These are phyloP conservation scores for Herpetotheres cachinnans DNA, from an alignment of 2,113 vertebrate genomes.

Conservation along the genomic window DNA sequence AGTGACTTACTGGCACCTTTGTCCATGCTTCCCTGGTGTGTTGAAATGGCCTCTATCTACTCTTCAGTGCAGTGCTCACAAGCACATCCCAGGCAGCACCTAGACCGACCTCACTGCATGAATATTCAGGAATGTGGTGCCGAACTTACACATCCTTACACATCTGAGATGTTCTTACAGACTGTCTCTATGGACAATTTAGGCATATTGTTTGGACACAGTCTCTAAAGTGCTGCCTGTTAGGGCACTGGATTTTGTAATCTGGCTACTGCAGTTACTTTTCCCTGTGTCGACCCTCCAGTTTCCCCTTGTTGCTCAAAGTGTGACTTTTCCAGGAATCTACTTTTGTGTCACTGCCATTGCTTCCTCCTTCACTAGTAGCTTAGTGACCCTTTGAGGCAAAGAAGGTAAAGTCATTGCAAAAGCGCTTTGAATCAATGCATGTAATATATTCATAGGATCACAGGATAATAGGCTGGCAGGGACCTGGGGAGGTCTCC, in stretches of 20 bases:
- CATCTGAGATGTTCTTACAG: not conserved
- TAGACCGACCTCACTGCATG: not conserved
- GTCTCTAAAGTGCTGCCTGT: not conserved
- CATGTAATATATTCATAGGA: not conserved
- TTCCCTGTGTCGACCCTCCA: accelerated
- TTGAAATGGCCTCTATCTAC: not conserved
- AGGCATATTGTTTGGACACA: not conserved
- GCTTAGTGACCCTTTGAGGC: not conserved
- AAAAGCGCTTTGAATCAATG: not conserved
- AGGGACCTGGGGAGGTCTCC: not conserved
- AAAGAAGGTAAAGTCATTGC: not conserved
- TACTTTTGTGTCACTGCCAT: not conserved
- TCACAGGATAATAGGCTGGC: not conserved
- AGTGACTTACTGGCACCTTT: not conserved
- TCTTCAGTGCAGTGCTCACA: not conserved
- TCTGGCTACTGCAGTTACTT: not conserved
- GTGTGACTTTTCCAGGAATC: not conserved
- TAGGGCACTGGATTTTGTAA: not conserved
- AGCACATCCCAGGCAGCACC: not conserved
- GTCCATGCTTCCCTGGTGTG: not conserved
- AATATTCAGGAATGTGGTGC: not conserved
- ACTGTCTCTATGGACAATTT: not conserved
- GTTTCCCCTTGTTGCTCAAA: not conserved
- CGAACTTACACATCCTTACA: not conserved
- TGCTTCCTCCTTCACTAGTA: not conserved